A percentile compares a stretch with the other conserved stretches of the same genome.
phyloP scores from a whole-genome alignment of 53 echinoderm and acorn worm genomes.

The Actinopyga echinites region DNA sequence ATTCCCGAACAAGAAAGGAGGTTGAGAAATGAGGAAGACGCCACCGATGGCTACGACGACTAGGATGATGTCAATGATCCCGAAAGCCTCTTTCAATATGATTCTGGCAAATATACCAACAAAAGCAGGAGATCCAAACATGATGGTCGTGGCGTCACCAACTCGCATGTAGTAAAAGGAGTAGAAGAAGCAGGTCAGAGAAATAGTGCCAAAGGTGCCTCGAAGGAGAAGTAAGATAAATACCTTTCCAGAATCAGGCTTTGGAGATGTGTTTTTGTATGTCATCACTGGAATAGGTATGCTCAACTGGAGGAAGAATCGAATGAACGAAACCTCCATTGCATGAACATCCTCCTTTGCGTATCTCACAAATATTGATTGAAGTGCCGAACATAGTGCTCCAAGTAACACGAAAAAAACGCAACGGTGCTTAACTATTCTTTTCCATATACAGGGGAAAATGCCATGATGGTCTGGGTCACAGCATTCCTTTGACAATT shows the following conservation, averaged over 20 bases:
- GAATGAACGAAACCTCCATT: background rate
- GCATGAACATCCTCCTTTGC: background rate
- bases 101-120: constrained; percentile 20
- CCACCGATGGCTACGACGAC: constrained; percentile 9
- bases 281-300: background rate
- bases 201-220: background rate
- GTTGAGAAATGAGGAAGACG: constrained; percentile 29
- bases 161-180: background rate
- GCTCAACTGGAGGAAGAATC: background rate
- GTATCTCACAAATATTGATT: too few relatives aligned
- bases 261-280: background rate
- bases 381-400: too few relatives aligned
- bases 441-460: too few relatives aligned
- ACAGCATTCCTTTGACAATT: too few relatives aligned
- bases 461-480: too few relatives aligned
- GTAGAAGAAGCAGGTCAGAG: constrained; percentile 4
- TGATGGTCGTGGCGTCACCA: constrained; percentile 32
- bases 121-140: constrained; percentile 29
- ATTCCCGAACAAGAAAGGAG: constrained; percentile 17
- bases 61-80: constrained; percentile 1
- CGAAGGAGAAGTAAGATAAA: background rate
- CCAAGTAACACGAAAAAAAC: too few relatives aligned
- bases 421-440: too few relatives aligned
- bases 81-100: constrained; percentile 23
- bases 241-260: background rate